Evolutionary conservation across 2,113 vertebrate species (phyloP).

Genomic region (Cryptoleucopteryx plumbea): DNA sequence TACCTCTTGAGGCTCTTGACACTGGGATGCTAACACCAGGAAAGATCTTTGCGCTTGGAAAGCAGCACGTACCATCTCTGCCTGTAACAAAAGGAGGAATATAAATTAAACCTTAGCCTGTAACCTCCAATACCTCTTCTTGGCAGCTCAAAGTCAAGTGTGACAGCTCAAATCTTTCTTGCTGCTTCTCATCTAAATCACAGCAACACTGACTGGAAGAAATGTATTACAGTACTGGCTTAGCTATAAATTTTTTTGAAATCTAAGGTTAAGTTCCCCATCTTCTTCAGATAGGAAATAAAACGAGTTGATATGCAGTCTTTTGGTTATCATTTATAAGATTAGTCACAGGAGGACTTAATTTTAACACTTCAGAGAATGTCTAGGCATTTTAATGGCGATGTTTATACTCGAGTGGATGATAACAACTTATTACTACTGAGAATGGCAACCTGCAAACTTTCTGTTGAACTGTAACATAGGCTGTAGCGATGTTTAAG

Average conservation of each 20-base stretch:
- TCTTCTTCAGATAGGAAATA: background rate
- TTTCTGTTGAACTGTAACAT: background rate
- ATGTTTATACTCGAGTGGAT: background rate
- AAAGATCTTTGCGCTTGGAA: conserved; percentile 88
- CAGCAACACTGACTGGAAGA: background rate
- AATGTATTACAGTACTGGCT: background rate
- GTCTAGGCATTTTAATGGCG: background rate
- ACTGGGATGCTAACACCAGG: conserved; percentile 84
- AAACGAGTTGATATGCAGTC: background rate
- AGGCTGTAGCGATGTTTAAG: background rate
- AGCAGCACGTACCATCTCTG: conserved; percentile 88
- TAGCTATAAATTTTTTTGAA: background rate
- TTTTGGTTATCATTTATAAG: background rate
- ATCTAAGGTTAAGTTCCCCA: background rate
- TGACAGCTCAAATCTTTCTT: conserved; percentile 21
- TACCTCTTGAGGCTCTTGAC: conserved; percentile 93
- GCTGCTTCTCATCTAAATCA: conserved; percentile 24
- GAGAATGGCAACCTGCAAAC: background rate
- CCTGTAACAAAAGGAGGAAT: conserved; percentile 73
- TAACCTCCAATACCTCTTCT: background rate
- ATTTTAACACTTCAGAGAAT: background rate
- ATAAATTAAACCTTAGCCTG: conserved; percentile 12
- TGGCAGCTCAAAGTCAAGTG: conserved; percentile 39
- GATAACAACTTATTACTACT: background rate
- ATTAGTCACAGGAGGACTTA: background rate